These are phyloP conservation scores for Otus scops DNA, from an alignment of 2,797 vertebrate genomes.

Conservation along the genomic window DNA sequence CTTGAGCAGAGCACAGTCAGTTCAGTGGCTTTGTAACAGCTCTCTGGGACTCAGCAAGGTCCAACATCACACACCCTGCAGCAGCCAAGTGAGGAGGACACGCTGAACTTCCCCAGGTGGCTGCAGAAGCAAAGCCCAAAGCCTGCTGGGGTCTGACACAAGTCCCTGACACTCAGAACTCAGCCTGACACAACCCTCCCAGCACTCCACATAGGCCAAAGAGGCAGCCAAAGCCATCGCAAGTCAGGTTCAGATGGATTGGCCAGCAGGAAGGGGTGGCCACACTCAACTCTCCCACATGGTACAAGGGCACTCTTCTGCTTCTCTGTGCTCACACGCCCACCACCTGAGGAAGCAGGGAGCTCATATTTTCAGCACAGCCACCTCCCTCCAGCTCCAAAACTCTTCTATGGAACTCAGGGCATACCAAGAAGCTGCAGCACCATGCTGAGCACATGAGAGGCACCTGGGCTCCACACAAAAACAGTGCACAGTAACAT, in stretches of 20 bases:
- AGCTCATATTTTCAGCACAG: background rate
- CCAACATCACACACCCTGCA: background rate
- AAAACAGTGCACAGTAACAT: background rate
- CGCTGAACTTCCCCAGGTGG: accelerated
- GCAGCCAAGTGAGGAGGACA: background rate
- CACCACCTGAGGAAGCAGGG: background rate
- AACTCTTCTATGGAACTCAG: background rate
- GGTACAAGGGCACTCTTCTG: background rate
- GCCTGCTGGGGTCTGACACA: background rate
- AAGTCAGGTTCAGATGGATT: background rate
- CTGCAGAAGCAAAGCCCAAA: background rate
- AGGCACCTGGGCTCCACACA: background rate
- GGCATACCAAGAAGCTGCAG: background rate
- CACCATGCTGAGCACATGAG: accelerated
- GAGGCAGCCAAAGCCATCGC: background rate
- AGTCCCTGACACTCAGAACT: background rate
- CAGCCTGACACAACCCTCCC: background rate
- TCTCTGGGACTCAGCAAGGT: accelerated
- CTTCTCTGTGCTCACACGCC: accelerated
- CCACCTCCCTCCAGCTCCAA: too few relatives aligned
- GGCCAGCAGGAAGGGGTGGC: background rate
- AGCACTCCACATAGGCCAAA: background rate
- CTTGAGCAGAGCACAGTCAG: background rate
- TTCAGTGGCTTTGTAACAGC: background rate
- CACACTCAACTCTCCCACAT: background rate